These are phyloP conservation scores for Dasyprocta punctata DNA, from an alignment of 2,113 vertebrate species.

Conservation along the genomic window DNA sequence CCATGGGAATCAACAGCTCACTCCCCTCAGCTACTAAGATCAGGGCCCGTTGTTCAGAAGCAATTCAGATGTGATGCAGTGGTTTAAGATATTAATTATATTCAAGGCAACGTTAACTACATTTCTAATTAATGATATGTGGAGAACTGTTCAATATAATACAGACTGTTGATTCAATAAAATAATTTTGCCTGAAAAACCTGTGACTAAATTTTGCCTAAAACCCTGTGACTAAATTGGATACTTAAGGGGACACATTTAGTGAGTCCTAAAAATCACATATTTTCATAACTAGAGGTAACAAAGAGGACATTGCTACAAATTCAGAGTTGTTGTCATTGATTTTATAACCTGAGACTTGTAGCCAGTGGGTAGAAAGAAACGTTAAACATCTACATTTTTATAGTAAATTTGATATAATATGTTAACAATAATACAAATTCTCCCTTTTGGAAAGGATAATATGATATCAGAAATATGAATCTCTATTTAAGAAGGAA, in stretches of 20 bases:
- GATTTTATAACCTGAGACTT: constrained; percentile 65
- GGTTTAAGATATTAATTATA: constrained; percentile 8
- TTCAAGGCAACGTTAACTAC: neutral
- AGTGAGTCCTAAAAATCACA: constrained; percentile 22
- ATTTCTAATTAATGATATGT: constrained; percentile 17
- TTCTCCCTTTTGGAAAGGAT: constrained; percentile 40
- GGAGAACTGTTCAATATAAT: neutral
- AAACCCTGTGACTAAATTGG: constrained; percentile 24
- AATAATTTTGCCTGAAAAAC: constrained; percentile 27
- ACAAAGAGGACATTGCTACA: constrained; percentile 24
- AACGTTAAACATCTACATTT: neutral
- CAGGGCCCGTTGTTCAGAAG: neutral
- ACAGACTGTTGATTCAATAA: neutral
- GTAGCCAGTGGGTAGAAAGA: neutral
- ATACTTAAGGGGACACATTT: neutral
- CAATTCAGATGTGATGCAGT: neutral
- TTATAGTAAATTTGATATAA: constrained; percentile 52
- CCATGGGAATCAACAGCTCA: no score
- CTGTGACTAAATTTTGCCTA: constrained; percentile 1
- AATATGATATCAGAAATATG: constrained; percentile 48
- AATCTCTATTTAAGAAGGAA: constrained; percentile 49
- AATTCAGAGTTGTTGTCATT: constrained; percentile 49
- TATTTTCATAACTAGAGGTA: constrained; percentile 39
- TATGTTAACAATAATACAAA: constrained; percentile 55
- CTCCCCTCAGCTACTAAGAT: neutral